Evolutionary conservation across 1,140 invertebrate genomes (phyloP).

Genomic region (Hypsibius dujardini): DNA sequence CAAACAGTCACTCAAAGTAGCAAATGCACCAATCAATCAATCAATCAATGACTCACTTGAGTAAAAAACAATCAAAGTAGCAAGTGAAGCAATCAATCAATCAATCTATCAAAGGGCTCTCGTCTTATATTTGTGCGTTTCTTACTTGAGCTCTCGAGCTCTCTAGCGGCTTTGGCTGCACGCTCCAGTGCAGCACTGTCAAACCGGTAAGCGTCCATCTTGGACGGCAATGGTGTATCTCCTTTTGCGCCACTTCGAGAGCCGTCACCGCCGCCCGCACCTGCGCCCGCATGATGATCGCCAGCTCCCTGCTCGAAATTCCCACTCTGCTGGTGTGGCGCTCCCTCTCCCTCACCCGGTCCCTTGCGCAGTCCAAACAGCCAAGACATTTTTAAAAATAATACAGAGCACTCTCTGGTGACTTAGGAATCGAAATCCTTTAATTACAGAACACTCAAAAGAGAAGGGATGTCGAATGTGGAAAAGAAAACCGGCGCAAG

Average conservation of each 20-base stretch:
- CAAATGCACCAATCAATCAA: constrained; percentile 16
- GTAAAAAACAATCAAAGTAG: no score
- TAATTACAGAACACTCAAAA: no score
- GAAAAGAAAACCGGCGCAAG: no score
- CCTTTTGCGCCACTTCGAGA: no score
- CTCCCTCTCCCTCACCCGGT: constrained; percentile 32
- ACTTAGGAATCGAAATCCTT: no score
- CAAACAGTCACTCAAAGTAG: no score
- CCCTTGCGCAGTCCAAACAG: constrained; percentile 45
- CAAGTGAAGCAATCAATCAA: no score
- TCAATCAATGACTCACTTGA: constrained; percentile 23
- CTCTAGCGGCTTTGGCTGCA: constrained; percentile 82
- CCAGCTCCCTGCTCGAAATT: constrained; percentile 30
- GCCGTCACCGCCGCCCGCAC: no score
- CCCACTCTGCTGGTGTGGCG: constrained; percentile 34
- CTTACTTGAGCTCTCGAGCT: constrained; percentile 80
- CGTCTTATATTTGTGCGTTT: constrained; percentile 22
- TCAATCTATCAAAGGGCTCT: constrained; percentile 15
- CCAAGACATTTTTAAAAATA: constrained; percentile 46
- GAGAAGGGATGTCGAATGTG: no score
- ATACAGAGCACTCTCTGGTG: no score
- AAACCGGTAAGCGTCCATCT: constrained; percentile 65
- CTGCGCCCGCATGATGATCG: constrained; percentile 27
- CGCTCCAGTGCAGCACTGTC: constrained; percentile 89
- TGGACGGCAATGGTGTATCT: constrained; percentile 39